These are phyloP conservation scores for Fukomys damarensis DNA, from an alignment of 2,113 vertebrate species.

Conservation along the genomic window DNA sequence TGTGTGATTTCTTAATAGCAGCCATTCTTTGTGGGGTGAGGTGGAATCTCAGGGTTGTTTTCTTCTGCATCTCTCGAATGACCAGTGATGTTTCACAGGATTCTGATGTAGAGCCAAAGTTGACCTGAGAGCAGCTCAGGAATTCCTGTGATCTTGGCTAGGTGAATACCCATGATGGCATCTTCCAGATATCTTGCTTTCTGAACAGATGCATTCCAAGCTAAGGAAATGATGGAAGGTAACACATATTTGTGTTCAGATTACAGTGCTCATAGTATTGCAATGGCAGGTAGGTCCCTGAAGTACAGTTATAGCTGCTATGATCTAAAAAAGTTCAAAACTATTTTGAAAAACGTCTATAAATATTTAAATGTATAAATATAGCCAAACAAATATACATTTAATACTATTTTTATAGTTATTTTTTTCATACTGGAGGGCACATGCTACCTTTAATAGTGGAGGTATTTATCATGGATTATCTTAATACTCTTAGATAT, in stretches of 20 bases:
- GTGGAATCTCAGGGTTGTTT: too few relatives aligned
- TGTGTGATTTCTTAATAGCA: too few relatives aligned
- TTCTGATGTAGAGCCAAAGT: background rate
- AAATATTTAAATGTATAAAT: slow-evolving; percentile 41
- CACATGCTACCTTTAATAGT: background rate
- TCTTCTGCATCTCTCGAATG: too few relatives aligned
- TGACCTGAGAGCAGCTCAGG: slow-evolving; percentile 4
- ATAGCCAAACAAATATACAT: background rate
- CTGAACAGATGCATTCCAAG: background rate
- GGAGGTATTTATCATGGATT: background rate
- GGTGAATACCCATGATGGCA: background rate
- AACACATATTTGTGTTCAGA: background rate
- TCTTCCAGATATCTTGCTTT: slow-evolving; percentile 32
- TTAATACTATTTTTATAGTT: background rate
- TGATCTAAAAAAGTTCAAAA: background rate
- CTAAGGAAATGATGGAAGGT: background rate
- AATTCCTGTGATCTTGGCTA: background rate
- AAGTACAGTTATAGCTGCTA: background rate
- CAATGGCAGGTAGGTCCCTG: background rate
- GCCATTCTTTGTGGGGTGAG: too few relatives aligned
- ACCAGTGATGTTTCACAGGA: too few relatives aligned
- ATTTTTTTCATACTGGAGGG: background rate
- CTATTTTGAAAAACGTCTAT: background rate
- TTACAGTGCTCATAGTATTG: background rate
- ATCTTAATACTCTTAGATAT: background rate